Base-by-base conservation (phyloP, 35 echinoderm and acorn worm genomes). In the Stichopus chloronotus region DNA sequence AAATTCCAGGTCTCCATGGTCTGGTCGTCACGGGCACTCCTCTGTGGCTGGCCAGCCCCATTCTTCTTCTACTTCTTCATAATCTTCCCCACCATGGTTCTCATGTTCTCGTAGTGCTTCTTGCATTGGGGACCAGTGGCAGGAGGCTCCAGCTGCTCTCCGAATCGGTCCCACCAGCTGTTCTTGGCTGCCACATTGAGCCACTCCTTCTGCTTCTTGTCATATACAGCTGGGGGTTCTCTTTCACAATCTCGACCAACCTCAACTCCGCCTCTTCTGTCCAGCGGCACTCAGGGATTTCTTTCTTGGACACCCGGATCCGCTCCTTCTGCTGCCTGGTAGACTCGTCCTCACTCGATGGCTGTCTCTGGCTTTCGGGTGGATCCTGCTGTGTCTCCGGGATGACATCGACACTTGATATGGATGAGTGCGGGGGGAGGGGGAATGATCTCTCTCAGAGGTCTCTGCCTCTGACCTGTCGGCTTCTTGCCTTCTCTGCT, bases 121-220 rank as follows among this genome's bases (percentile, higher is more conserved):
- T 94, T 94, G 87, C 88, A 94, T 83, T 94, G 93, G 87, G 61
- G 58, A 89, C 93, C 93, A 94, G 93, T 90, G 93, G 93, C 93
- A 90, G 93, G 93, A 90, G 93, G 86, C 55, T 94, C 86, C 68
- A 79, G 93, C 58, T 94, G 93, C 58, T 89, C 85, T 89, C 86
- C 93, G 57, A 78, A 79, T 86, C 19, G 57, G 56, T 93, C 58
- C 92, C 92, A 93, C 71, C 25, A 8, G 30, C 71, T 74, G 85
- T 55, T 25, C 71, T 88, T 93, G 63, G 92, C 92, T 4, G 92
- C 92, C 83, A 93, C 92, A 19, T 93, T 93, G 63, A 88, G 61
- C 92, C 30, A 43, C 30, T 43, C 30, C 30, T 43, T 43, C 30
- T 43, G 92, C 57, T 61, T 93, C 74, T 93, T 93, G 71, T 93